Conservation (phyloP, 2,797 vertebrate species). For the Ciconia nigra region DNA sequence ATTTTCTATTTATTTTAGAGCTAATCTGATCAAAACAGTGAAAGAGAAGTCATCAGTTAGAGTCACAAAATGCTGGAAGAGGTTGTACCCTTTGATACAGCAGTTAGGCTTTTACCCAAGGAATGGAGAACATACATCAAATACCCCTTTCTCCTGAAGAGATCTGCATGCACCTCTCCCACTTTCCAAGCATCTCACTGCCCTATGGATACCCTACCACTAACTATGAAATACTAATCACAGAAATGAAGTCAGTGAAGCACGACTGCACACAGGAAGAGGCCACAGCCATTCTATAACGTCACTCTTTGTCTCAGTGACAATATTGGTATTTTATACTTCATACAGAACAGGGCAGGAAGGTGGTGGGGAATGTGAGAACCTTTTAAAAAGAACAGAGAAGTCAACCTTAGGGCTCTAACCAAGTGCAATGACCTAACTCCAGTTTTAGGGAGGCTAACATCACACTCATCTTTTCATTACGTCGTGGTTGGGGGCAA, state of each 20-base stretch:
- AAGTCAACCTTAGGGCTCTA: neutral
- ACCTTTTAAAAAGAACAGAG: neutral
- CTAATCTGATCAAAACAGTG: neutral
- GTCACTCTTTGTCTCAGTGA: neutral
- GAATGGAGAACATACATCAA: neutral
- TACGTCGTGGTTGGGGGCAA: neutral
- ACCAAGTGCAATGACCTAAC: accelerated
- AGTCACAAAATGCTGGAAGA: neutral
- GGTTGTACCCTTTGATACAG: neutral
- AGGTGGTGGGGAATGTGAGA: neutral
- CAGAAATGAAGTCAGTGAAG: neutral
- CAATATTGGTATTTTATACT: neutral
- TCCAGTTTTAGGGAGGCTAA: neutral
- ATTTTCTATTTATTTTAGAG: neutral
- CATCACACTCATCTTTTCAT: neutral
- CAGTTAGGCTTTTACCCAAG: neutral
- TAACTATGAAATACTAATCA: neutral
- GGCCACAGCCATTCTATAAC: neutral
- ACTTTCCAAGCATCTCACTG: neutral
- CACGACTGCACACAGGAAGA: neutral
- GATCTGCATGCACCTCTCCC: neutral
- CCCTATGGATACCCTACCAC: neutral
- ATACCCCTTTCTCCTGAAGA: neutral
- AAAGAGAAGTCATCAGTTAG: neutral
- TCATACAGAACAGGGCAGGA: neutral